These are phyloP conservation scores for Hapalemur alaotrensis DNA, from an alignment of 2,797 vertebrate species.

Conservation along the genomic window DNA sequence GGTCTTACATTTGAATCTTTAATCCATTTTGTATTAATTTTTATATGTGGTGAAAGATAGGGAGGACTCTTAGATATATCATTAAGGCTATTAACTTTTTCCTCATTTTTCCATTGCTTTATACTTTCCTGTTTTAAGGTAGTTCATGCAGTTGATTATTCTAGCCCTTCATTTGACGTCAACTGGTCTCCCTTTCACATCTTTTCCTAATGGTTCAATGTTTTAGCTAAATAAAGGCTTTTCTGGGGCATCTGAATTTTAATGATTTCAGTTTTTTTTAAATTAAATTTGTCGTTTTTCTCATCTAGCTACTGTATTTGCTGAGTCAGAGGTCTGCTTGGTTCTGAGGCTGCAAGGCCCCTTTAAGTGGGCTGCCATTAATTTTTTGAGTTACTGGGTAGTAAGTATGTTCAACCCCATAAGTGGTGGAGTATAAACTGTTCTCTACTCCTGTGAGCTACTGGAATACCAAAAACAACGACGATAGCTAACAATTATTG, in stretches of 20 bases:
- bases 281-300: background rate
- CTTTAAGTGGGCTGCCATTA: background rate
- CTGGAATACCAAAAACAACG: background rate
- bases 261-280: background rate
- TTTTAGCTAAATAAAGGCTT: background rate
- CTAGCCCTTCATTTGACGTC: background rate
- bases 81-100: background rate
- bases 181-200: background rate
- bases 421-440: background rate
- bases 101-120: background rate
- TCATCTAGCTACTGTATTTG: background rate
- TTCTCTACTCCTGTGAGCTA: background rate
- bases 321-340: background rate
- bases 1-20: too few relatives aligned
- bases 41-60: too few relatives aligned
- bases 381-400: background rate
- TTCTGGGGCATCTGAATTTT: background rate
- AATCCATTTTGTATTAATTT: too few relatives aligned
- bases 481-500: background rate
- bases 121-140: background rate
- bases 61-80: background rate
- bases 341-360: background rate
- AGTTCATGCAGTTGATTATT: background rate
- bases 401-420: background rate
- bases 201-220: background rate